Conservation (phyloP, 2,888 invertebrate genomes). For the Aspidapion aeneum region DNA sequence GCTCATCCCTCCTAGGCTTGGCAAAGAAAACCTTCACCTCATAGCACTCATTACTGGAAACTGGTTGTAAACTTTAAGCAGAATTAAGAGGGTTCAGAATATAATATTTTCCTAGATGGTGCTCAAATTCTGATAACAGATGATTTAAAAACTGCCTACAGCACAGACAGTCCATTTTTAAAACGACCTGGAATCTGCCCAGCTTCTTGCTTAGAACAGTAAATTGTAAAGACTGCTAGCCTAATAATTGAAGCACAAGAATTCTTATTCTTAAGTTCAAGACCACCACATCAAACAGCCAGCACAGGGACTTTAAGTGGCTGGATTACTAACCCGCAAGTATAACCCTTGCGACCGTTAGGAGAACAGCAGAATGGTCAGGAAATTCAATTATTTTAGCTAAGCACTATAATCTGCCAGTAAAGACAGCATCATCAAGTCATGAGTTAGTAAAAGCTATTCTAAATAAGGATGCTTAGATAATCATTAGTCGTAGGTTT, state of each 20-base stretch:
- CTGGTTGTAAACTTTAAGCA: neutral
- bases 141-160: neutral
- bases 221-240: neutral
- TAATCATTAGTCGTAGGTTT: no score
- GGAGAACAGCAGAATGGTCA: conserved; percentile 29
- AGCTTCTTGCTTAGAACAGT: neutral
- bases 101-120: neutral
- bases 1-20: neutral
- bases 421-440: neutral
- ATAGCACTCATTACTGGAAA: neutral
- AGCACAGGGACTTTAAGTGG: conserved; percentile 1
- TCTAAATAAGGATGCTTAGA: no score
- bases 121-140: neutral
- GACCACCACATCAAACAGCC: conserved; percentile 21
- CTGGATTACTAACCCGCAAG: conserved; percentile 27
- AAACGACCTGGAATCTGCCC: neutral
- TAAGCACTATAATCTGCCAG: conserved; percentile 20
- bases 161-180: neutral
- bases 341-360: conserved; percentile 24
- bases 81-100: neutral
- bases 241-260: neutral
- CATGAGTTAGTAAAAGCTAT: conserved; percentile 3
- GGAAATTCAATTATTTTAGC: conserved; percentile 25
- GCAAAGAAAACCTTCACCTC: neutral
- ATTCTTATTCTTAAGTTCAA: conserved; percentile 6